These are phyloP conservation scores for Drosophila serrata DNA, from an alignment of 1,140 invertebrate species.

Conservation along the genomic window DNA sequence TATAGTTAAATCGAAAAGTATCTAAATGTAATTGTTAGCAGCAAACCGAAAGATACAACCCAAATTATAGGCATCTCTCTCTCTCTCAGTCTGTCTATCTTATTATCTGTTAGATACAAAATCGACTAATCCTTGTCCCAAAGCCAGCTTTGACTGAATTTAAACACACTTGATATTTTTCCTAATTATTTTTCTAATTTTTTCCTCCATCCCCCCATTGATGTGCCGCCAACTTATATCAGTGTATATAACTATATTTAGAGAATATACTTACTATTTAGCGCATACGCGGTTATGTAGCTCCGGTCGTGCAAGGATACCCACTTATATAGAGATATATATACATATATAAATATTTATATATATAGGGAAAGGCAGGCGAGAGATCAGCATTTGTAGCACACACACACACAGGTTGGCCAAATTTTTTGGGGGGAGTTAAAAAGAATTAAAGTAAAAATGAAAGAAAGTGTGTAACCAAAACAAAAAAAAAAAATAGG, in stretches of 20 bases:
- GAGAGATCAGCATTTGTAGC: conserved; percentile 56
- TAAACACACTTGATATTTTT: not conserved
- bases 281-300: conserved; percentile 42
- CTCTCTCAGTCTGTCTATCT: conserved; percentile 5
- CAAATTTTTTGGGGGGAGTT: conserved; percentile 64
- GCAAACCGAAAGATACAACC: conserved; percentile 18
- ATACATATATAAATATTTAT: conserved; percentile 19
- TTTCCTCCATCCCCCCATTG: not conserved
- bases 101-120: conserved; percentile 21
- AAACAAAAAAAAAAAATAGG: not conserved
- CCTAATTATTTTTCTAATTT: conserved; percentile 10
- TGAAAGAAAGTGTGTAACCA: conserved; percentile 14
- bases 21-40: conserved; percentile 51
- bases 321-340: conserved; percentile 27
- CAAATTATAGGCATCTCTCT: conserved; percentile 30
- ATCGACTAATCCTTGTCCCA: not conserved
- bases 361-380: conserved; percentile 28
- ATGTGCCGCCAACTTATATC: conserved; percentile 57
- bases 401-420: conserved; percentile 59
- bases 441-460: conserved; percentile 2
- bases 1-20: conserved; percentile 39
- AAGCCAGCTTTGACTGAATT: conserved; percentile 57
- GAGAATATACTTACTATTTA: conserved; percentile 41
- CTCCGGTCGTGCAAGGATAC: conserved; percentile 38
- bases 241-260: conserved; percentile 61